Evolutionary conservation across 2,797 vertebrate species (phyloP), one percentile per base, ranked within the genome.

Genomic region (Lepilemur septentrionalis): DNA sequence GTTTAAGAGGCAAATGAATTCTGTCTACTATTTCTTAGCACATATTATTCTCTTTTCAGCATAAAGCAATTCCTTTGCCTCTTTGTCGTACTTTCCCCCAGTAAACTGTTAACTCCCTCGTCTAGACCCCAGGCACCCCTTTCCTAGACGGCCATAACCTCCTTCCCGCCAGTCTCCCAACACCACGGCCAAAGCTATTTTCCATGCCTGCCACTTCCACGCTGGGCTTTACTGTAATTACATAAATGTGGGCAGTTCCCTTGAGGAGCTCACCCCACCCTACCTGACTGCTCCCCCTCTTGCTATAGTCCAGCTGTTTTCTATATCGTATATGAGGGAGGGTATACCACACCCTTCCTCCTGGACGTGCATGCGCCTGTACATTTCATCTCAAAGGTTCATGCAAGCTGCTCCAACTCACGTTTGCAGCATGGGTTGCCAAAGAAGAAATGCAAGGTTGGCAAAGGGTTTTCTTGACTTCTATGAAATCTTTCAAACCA

Each of bases 1-100:
- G 84, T 72, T 89, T 90, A 72, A 81, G 76, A 93, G 41, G 61
- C 91, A 92, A 73, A 61, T 80, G 13, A 75, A 91, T 88, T 92
- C 73, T 78, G 50, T 70, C 69, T 96, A 38, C 25, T 35, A 4
- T 87, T 73, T 72, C 78, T 95, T 87, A 87, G 65, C 70, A 88
- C 52, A 63, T 28, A 12, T 69, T 48, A 70, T 43, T 84, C 57
- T 94, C 22, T 61, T 65, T 86, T 63, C 38, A 91, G 12, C n/a
- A 50, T 13, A 75, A 55, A 92, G 41, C 50, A 81, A 90, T 84
- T 94, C 63, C 28, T 89, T 93, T 76, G 79, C 70, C 11, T 93
- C 81, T 91, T 89, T 90, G 38, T 86, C 89, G 91, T 72, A 89
- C 43, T 92, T 92, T 93, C 55, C 46, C 88, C 15, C 4, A 89